Evolutionary conservation across 2,888 invertebrate species (phyloP), one percentile per base, ranked within the genome.

Genomic region (Unio delphinus): DNA sequence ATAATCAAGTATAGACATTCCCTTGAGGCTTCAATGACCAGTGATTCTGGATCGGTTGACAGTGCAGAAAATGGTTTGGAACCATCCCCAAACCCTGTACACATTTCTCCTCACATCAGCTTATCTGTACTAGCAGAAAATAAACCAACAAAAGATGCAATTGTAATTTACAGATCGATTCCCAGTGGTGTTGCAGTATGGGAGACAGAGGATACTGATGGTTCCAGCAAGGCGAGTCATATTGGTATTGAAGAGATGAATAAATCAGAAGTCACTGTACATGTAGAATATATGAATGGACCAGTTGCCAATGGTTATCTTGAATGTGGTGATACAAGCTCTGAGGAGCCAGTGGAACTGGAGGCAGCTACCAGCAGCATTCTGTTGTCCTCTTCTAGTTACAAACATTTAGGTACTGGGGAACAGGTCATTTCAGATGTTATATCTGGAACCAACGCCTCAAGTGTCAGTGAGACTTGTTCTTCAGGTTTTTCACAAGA

Each of bases 1-100:
- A 79, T 45, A 45, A 45, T 15, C 3, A 72, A 80, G 63, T 79
- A 76, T 70, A 78, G 76, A 67, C 70, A 45, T 15, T 45, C 45
- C 15, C 15, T 11, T 45, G 45, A 45, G 3, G 45, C 45, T 45
- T 45, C 45, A 11, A 45, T 45, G 45, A 11, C 3, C 45, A 45
- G 45, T 45, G 45, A 45, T 45, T 45, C 11, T 45, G 45, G 45
- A 45, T 45, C 3, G 11, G 45, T 45, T 45, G 11, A 11, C 45
- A 11, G 45, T 45, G 45, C 45, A 45, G 45, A 45, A 45, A 15
- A 15, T 15, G 15, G 45, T 45, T 1, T 45, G 45, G 45, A 45
- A 15, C 45, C 3, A 45, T 45, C 15, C 15, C 45, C 11, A 45
- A 45, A 3, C 15, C 45, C 8, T 45, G 45, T 45, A 11, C 45